Conservation (phyloP, 2,888 invertebrate genomes). For the Notocelia uddmanniana region DNA sequence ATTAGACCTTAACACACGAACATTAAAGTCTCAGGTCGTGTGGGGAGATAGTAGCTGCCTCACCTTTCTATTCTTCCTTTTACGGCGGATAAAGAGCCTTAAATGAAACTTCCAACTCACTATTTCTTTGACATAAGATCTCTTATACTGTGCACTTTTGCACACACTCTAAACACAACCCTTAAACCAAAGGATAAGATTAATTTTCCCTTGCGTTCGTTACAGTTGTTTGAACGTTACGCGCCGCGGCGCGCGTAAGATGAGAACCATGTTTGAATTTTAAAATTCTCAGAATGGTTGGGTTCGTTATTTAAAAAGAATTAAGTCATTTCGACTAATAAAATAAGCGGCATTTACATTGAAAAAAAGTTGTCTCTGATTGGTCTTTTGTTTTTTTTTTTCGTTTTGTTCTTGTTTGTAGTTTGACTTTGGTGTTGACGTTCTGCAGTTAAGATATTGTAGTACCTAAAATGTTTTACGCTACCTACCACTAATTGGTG, state of each 20-base stretch:
- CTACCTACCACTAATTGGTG: too few species aligned
- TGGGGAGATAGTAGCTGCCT: not conserved
- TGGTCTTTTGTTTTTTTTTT: not conserved
- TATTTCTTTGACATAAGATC: constrained; percentile 38
- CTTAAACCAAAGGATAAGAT: not conserved
- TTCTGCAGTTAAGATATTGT: too few species aligned
- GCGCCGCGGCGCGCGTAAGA: constrained; percentile 8
- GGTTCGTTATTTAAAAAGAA: constrained; percentile 43
- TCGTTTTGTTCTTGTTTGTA: not conserved
- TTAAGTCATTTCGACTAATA: constrained; percentile 43
- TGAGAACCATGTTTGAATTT: constrained; percentile 42
- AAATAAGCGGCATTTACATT: constrained; percentile 28
- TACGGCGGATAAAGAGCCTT: constrained; percentile 33
- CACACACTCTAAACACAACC: not conserved
- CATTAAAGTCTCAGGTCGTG: not conserved
- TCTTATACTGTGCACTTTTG: constrained; percentile 31
- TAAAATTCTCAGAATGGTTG: constrained; percentile 39
- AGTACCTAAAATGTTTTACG: too few species aligned
- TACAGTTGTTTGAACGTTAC: not conserved
- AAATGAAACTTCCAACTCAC: constrained; percentile 42
- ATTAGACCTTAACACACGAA: not conserved
- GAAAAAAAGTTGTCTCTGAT: constrained; percentile 12
- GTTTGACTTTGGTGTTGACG: not conserved
- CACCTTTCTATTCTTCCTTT: constrained; percentile 45
- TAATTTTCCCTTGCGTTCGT: not conserved